Evolutionary conservation across 2,888 invertebrate species (phyloP).

Genomic region (Drosophila antonietae): DNA sequence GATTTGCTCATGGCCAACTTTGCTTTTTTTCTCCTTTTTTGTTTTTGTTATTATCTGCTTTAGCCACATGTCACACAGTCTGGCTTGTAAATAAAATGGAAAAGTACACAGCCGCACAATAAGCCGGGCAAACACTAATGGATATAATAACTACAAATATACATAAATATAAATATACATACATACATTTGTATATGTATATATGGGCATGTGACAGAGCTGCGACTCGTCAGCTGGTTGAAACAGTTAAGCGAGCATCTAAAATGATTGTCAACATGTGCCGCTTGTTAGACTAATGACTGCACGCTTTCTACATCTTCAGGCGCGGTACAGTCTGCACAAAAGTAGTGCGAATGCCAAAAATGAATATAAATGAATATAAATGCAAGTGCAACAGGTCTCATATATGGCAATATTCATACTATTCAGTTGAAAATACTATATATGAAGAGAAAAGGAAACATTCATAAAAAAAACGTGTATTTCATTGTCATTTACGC

Average conservation of each 20-base stretch:
- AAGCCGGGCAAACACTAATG: constrained; percentile 58
- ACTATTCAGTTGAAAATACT: neutral
- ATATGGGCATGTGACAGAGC: constrained; percentile 62
- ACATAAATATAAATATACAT: neutral
- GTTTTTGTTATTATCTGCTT: constrained; percentile 52
- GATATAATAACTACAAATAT: constrained; percentile 14
- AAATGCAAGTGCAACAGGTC: constrained; percentile 14
- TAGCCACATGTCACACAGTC: constrained; percentile 49
- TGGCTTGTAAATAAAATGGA: constrained; percentile 66
- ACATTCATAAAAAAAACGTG: neutral
- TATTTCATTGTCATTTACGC: constrained; percentile 35
- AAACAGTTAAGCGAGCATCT: constrained; percentile 35
- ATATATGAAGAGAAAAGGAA: constrained; percentile 2
- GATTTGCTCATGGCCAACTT: constrained; percentile 51
- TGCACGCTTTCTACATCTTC: constrained; percentile 67
- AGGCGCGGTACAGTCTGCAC: constrained; percentile 55
- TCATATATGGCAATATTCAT: constrained; percentile 6
- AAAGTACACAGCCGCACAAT: constrained; percentile 60
- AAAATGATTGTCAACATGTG: constrained; percentile 53
- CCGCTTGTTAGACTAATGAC: constrained; percentile 64
- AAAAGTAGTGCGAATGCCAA: constrained; percentile 24
- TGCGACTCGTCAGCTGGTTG: constrained; percentile 53
- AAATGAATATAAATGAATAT: constrained; percentile 5
- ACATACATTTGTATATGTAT: neutral
- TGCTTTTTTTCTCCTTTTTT: constrained; percentile 14